phyloP scores from a whole-genome alignment of 2,888 invertebrate genomes.

The Flabesymbios commensalis region DNA sequence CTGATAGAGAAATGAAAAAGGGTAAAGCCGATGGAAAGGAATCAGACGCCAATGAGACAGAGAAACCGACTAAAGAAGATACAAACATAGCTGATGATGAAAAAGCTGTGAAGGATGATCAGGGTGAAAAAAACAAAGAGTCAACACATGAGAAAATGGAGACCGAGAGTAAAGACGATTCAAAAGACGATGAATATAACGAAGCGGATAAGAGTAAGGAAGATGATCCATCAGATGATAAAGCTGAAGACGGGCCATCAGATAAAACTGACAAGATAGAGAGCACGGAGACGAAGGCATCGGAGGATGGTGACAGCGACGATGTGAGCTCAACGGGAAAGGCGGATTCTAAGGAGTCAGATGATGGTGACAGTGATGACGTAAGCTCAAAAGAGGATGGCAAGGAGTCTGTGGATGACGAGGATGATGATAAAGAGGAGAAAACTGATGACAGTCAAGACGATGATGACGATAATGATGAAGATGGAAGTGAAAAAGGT shows the following conservation, averaged over 20 bases:
- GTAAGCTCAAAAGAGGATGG: neutral
- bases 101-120: constrained; percentile 5
- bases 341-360: neutral
- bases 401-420: constrained; percentile 1
- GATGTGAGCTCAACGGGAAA: neutral
- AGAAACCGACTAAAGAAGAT: neutral
- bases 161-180: constrained; percentile 5
- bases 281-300: neutral
- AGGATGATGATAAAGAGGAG: constrained; percentile 1
- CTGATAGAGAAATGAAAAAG: neutral
- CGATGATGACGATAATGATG: neutral
- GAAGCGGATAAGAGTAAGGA: neutral
- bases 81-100: constrained; percentile 1
- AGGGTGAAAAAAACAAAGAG: constrained; percentile 3
- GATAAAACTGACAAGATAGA: neutral
- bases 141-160: neutral
- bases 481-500: constrained; percentile 5
- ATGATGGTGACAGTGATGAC: neutral
- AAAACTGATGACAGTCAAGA: constrained; percentile 3
- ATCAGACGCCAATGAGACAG: neutral
- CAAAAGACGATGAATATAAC: constrained; percentile 3
- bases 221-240: neutral
- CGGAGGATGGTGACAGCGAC: neutral
- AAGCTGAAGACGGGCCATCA: neutral
- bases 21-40: neutral